Percentiles rank a stretch among this genome's conserved stretches.
Conservation (phyloP, 2,888 invertebrate genomes). For the Nysson spinosus region DNA sequence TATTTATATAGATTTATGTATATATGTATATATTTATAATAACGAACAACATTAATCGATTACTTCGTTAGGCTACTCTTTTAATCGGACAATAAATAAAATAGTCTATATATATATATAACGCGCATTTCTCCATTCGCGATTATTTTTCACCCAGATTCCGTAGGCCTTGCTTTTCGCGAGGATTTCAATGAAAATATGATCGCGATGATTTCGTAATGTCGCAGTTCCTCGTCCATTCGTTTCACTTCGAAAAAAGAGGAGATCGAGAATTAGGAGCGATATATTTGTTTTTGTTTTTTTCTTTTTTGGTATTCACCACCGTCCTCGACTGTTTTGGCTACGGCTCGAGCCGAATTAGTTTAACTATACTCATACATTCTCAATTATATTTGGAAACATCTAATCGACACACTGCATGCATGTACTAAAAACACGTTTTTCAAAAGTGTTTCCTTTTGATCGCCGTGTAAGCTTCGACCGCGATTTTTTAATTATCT, state of each 20-base stretch:
- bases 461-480: too few relatives aligned
- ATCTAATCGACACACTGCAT: conserved; percentile 48
- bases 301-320: conserved; percentile 53
- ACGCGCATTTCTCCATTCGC: conserved; percentile 27
- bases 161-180: too few relatives aligned
- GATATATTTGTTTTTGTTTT: conserved; percentile 50
- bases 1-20: conserved; percentile 25
- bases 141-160: too few relatives aligned
- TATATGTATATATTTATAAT: conserved; percentile 59
- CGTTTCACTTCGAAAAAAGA: conserved; percentile 12
- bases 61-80: conserved; percentile 67
- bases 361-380: conserved; percentile 44
- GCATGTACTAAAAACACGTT: conserved; percentile 38
- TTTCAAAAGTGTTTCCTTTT: conserved; percentile 26
- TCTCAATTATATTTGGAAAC: conserved; percentile 47
- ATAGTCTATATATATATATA: conserved; percentile 65
- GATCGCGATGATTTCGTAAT: too few relatives aligned
- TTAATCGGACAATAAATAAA: conserved; percentile 74
- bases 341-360: conserved; percentile 43
- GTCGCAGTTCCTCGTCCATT: not conserved
- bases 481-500: conserved; percentile 11
- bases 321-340: conserved; percentile 47
- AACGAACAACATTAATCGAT: conserved; percentile 74
- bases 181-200: too few relatives aligned
- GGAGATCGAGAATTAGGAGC: conserved; percentile 51